These are phyloP conservation scores for Etheostoma cragini DNA, from an alignment of 2,113 vertebrate genomes.

Conservation along the genomic window DNA sequence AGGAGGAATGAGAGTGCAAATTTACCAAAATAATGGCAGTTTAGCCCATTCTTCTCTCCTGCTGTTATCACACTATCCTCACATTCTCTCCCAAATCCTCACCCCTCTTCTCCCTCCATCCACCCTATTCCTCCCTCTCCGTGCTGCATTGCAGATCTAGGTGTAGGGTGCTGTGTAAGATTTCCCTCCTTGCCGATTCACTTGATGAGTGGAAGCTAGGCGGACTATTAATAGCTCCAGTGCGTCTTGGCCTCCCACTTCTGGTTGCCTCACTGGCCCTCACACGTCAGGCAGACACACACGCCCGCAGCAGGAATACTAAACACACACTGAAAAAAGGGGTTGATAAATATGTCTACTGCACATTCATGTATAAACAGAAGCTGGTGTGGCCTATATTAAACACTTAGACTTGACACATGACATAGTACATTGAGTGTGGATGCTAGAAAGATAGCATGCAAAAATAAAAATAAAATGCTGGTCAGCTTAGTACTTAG, in stretches of 20 bases:
- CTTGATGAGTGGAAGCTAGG: constrained; percentile 70
- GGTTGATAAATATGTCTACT: constrained; percentile 28
- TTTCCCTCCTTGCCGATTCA: constrained; percentile 70
- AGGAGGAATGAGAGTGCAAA: background rate
- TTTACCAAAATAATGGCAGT: constrained; percentile 19
- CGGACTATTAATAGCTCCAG: constrained; percentile 78
- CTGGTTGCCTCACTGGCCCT: constrained; percentile 53
- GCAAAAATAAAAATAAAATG: background rate
- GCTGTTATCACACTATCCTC: constrained; percentile 14
- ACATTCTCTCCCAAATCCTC: constrained; percentile 25
- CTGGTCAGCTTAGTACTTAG: background rate
- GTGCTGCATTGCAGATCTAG: constrained; percentile 86
- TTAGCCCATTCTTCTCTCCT: constrained; percentile 5
- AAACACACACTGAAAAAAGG: constrained; percentile 24
- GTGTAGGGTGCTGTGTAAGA: constrained; percentile 70
- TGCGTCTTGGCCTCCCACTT: constrained; percentile 71
- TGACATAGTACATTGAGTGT: background rate
- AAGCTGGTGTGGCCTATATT: background rate
- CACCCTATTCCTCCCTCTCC: constrained; percentile 29
- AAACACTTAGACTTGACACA: constrained; percentile 20
- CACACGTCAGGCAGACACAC: constrained; percentile 51
- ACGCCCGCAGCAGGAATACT: constrained; percentile 37
- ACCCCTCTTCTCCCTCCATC: constrained; percentile 4
- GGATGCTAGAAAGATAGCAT: background rate
- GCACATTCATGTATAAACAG: constrained; percentile 34